Conservation (phyloP, 2,113 vertebrate genomes). For the Lathamus discolor region DNA sequence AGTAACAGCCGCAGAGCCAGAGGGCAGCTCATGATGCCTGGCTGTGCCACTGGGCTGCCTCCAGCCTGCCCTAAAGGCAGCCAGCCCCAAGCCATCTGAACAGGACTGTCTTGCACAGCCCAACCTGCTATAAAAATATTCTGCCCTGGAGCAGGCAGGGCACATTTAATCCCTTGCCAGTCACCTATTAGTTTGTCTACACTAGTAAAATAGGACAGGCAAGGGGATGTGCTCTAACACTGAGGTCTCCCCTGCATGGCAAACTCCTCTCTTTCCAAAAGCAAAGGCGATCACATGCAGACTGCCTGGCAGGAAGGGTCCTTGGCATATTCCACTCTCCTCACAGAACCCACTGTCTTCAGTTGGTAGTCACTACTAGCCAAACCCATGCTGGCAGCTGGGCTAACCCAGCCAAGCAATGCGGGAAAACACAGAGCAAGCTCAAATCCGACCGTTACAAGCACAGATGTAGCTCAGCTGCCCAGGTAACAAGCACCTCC, state of each 20-base stretch:
- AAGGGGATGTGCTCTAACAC: not conserved
- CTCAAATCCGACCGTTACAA: rapidly evolving
- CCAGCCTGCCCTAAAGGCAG: not conserved
- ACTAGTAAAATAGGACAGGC: not conserved
- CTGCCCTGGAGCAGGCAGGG: not conserved
- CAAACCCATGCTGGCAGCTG: not conserved
- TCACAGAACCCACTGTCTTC: rapidly evolving
- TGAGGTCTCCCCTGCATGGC: not conserved
- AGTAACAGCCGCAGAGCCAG: not conserved
- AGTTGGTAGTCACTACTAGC: not conserved
- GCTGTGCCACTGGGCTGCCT: not conserved
- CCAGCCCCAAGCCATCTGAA: not conserved
- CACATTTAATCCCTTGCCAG: not conserved
- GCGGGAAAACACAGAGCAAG: not conserved
- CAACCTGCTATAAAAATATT: not conserved
- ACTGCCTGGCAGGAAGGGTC: not conserved
- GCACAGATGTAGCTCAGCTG: not conserved
- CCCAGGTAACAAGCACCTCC: not conserved
- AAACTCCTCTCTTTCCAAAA: not conserved
- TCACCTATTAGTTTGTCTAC: not conserved
- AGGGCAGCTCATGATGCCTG: not conserved
- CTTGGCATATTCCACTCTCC: not conserved
- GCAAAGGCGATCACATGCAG: rapidly evolving
- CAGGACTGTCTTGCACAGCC: not conserved
- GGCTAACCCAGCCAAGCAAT: not conserved